Evolutionary conservation across 2,113 vertebrate species (phyloP).

Genomic region (Thunnus thynnus): DNA sequence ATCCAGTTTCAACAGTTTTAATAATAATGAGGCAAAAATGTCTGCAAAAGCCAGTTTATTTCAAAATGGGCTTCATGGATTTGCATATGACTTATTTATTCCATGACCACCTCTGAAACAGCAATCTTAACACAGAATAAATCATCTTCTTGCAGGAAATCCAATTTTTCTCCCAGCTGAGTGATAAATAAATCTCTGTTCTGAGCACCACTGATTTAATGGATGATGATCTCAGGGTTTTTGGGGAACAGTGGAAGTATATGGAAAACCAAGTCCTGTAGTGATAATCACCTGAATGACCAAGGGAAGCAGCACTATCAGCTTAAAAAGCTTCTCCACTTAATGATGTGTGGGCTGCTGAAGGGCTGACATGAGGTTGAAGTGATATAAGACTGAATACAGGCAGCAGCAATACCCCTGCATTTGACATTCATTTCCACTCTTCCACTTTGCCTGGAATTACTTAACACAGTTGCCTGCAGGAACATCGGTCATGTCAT

Average conservation of each 20-base stretch:
- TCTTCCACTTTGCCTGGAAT: constrained; percentile 38
- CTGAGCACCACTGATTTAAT: constrained; percentile 39
- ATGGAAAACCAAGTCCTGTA: constrained; percentile 29
- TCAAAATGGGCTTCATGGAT: constrained; percentile 27
- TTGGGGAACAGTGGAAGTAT: neutral
- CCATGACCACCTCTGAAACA: constrained; percentile 38
- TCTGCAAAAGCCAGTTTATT: constrained; percentile 9
- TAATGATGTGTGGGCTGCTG: constrained; percentile 58
- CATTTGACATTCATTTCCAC: constrained; percentile 42
- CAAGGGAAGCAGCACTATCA: constrained; percentile 19
- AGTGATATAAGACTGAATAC: constrained; percentile 24
- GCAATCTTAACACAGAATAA: constrained; percentile 16
- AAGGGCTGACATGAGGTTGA: constrained; percentile 40
- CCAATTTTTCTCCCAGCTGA: constrained; percentile 51
- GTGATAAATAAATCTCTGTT: constrained; percentile 46
- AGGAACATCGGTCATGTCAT: constrained; percentile 24
- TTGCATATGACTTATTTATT: constrained; percentile 48
- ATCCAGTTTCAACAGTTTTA: constrained; percentile 13
- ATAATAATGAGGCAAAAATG: constrained; percentile 12
- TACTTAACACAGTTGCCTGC: constrained; percentile 34
- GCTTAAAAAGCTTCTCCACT: constrained; percentile 44
- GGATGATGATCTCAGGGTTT: constrained; percentile 22
- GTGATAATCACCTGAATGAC: constrained; percentile 48
- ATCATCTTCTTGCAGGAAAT: constrained; percentile 58
- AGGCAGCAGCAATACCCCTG: constrained; percentile 18